A percentile compares a stretch with the other conserved stretches of the same genome.
Evolutionary conservation across 2,797 vertebrate species (phyloP).

Genomic region (Gephyroberyx darwinii): DNA sequence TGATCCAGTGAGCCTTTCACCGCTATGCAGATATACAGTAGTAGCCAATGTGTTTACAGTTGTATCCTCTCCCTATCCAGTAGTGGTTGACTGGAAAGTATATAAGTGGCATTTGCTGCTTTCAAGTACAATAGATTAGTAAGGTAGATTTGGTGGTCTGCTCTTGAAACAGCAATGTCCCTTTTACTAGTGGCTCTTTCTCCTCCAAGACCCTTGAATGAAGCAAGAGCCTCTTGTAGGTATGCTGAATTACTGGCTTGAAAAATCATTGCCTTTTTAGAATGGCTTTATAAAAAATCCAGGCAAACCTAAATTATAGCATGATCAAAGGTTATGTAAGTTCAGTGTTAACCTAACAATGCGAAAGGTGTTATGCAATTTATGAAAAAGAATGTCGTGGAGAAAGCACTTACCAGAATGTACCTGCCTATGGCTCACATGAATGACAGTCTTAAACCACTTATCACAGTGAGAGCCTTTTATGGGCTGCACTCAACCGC

Average conservation of each 20-base stretch:
- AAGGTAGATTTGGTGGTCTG: slow-evolving; percentile 39
- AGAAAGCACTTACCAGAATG: slow-evolving; percentile 24
- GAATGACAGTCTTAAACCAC: slow-evolving; percentile 50
- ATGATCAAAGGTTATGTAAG: slow-evolving; percentile 50
- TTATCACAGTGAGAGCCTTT: slow-evolving; percentile 49
- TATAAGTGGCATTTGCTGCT: slow-evolving; percentile 65
- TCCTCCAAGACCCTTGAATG: slow-evolving; percentile 58
- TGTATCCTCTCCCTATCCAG: slow-evolving; percentile 41
- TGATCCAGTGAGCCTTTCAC: slow-evolving; percentile 47
- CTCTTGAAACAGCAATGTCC: slow-evolving; percentile 57
- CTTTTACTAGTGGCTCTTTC: slow-evolving; percentile 42
- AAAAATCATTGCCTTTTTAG: slow-evolving; percentile 50
- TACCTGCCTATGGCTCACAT: slow-evolving; percentile 26
- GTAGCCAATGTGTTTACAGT: slow-evolving; percentile 62
- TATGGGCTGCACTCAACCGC: slow-evolving; percentile 37
- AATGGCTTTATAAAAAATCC: slow-evolving; percentile 38
- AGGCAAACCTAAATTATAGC: slow-evolving; percentile 31
- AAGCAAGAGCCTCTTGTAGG: slow-evolving; percentile 47
- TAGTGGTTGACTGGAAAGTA: slow-evolving; percentile 51
- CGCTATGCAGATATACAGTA: slow-evolving; percentile 47
- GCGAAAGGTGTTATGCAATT: slow-evolving; percentile 45
- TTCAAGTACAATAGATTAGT: slow-evolving; percentile 63
- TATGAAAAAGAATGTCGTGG: slow-evolving; percentile 6
- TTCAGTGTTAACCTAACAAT: slow-evolving; percentile 38
- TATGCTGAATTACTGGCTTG: slow-evolving; percentile 42